These are phyloP conservation scores for Melitaea cinxia DNA, from an alignment of 1,140 invertebrate genomes.

Conservation along the genomic window DNA sequence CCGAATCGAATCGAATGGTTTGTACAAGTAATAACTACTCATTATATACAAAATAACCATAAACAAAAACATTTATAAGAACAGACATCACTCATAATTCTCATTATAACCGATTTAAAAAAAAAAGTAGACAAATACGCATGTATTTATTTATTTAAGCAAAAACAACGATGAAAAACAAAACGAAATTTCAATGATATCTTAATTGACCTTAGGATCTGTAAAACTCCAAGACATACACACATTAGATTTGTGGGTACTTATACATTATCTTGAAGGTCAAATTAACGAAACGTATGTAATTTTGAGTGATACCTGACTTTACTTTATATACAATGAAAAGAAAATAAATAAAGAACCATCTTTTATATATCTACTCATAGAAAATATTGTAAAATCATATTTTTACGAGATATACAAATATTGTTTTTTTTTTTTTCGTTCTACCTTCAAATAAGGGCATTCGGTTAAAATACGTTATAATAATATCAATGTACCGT, in stretches of 20 bases:
- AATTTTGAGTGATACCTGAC: not conserved
- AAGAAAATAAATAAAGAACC: not conserved
- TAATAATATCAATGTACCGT: not conserved
- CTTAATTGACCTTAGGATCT: too few species aligned
- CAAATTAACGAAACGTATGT: not conserved
- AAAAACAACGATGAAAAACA: too few species aligned
- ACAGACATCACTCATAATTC: not conserved
- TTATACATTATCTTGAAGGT: not conserved
- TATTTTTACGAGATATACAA: too few species aligned
- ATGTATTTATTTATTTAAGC: too few species aligned
- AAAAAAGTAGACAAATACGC: too few species aligned
- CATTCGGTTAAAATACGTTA: not conserved
- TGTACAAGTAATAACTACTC: constrained; percentile 18
- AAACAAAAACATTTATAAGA: not conserved
- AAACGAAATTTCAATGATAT: too few species aligned
- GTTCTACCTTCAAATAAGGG: not conserved
- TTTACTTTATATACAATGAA: not conserved
- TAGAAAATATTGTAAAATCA: too few species aligned
- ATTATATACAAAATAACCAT: constrained; percentile 26
- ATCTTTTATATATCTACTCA: not conserved
- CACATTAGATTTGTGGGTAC: too few species aligned
- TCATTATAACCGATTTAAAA: not conserved
- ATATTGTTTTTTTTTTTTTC: not conserved
- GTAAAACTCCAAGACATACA: too few species aligned
- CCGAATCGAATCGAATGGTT: constrained; percentile 11